Percentiles rank a stretch among this genome's conserved stretches.
These are phyloP conservation scores for Chiridota heheva DNA, from an alignment of 35 echinoderm and acorn worm species.

Conservation along the genomic window DNA sequence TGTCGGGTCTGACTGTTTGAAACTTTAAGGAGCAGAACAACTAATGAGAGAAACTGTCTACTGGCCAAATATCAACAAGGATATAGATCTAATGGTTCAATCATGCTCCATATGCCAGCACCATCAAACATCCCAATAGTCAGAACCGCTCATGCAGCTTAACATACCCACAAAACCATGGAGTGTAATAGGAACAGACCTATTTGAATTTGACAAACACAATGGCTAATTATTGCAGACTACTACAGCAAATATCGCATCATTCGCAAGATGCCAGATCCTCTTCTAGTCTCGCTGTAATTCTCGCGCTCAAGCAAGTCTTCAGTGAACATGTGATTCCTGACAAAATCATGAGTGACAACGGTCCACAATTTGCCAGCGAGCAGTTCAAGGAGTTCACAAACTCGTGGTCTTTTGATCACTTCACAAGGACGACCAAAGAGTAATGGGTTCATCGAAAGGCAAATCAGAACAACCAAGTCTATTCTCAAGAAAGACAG, in stretches of 20 bases:
- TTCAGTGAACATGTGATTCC: conserved; percentile 71
- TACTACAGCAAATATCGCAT: conserved; percentile 49
- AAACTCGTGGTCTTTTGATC: conserved; percentile 17
- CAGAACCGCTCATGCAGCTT: conserved; percentile 55
- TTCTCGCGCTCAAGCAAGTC: conserved; percentile 44
- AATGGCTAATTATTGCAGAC: conserved; percentile 57
- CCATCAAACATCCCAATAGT: conserved; percentile 16
- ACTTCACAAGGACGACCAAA: conserved; percentile 16
- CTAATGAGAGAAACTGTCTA: conserved; percentile 58
- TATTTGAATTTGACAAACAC: conserved; percentile 44
- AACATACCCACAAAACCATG: conserved; percentile 46
- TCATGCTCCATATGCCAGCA: conserved; percentile 44
- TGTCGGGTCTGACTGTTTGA: too few species aligned
- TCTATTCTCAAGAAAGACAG: too few species aligned
- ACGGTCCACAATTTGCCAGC: conserved; percentile 53
- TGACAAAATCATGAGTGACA: conserved; percentile 53
- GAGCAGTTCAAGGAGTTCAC: conserved; percentile 14
- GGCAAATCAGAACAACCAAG: too few species aligned
- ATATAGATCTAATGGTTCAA: conserved; percentile 49
- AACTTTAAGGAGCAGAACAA: conserved; percentile 39
- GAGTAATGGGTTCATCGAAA: conserved; percentile 45
- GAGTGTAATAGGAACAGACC: conserved; percentile 46
- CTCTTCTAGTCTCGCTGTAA: conserved; percentile 28
- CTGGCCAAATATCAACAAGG: conserved; percentile 57
- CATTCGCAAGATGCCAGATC: conserved; percentile 36